Evolutionary conservation across 2,113 vertebrate species (phyloP).

Genomic region (Tichodroma muraria): DNA sequence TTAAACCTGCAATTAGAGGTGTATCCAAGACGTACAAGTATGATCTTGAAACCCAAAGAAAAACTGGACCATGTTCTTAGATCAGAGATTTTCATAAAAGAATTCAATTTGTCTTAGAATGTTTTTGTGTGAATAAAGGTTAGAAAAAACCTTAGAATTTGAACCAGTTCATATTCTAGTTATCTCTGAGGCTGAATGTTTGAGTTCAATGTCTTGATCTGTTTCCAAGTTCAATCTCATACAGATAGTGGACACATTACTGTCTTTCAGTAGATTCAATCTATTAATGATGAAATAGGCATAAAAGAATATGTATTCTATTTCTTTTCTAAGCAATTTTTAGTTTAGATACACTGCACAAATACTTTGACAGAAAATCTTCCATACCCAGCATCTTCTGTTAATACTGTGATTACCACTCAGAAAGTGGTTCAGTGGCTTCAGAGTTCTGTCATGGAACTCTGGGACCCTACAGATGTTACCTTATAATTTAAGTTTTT

Average conservation of each 20-base stretch:
- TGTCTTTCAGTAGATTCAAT: not conserved
- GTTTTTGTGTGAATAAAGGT: not conserved
- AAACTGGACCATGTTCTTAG: not conserved
- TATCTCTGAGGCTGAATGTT: not conserved
- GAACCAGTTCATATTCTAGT: not conserved
- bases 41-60: not conserved
- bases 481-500: not conserved
- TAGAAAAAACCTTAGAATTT: not conserved
- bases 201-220: not conserved
- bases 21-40: not conserved
- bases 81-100: not conserved
- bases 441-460: not conserved
- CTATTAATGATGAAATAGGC: not conserved
- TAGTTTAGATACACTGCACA: not conserved
- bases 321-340: not conserved
- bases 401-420: not conserved
- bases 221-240: not conserved
- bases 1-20: not conserved
- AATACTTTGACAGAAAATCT: not conserved
- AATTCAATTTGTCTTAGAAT: not conserved
- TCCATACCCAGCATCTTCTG: not conserved
- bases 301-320: not conserved
- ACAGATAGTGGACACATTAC: not conserved
- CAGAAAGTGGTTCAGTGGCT: not conserved
- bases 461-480: not conserved